phyloP scores from a whole-genome alignment of 92 coral and sea anemone species.

The Zoanthus gigantus region DNA sequence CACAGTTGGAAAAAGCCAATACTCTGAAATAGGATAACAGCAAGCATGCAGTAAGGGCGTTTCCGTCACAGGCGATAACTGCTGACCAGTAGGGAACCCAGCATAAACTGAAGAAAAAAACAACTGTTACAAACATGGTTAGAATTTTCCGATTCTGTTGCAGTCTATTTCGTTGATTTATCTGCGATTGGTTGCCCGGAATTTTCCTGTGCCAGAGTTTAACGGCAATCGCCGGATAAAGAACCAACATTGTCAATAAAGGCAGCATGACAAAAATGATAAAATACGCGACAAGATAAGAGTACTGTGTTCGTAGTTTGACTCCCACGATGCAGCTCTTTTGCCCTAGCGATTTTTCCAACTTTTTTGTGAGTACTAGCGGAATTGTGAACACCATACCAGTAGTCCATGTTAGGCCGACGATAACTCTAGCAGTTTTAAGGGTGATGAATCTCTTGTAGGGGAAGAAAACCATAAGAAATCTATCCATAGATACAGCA shows the following conservation, averaged over 20 bases:
- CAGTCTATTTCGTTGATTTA: constrained; percentile 59
- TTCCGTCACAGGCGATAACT: constrained; percentile 32
- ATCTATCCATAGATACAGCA: constrained; percentile 75
- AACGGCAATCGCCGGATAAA: constrained; percentile 71
- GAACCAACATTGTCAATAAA: constrained; percentile 36
- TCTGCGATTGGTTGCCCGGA: constrained; percentile 64
- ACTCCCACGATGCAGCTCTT: constrained; percentile 25
- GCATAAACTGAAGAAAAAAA: constrained; percentile 57
- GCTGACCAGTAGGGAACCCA: constrained; percentile 75
- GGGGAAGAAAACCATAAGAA: constrained; percentile 74
- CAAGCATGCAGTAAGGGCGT: constrained; percentile 2
- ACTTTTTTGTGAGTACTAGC: constrained; percentile 28
- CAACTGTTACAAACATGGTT: constrained; percentile 67
- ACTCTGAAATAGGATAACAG: neutral
- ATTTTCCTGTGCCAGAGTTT: constrained; percentile 65
- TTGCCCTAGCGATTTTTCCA: constrained; percentile 23
- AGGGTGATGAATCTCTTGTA: constrained; percentile 51
- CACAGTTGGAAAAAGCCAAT: constrained; percentile 49
- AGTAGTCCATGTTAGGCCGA: constrained; percentile 54
- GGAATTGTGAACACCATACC: constrained; percentile 63
- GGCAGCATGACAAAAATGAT: constrained; percentile 61
- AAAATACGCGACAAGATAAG: constrained; percentile 35
- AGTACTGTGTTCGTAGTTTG: neutral
- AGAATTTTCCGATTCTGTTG: constrained; percentile 66
- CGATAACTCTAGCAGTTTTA: constrained; percentile 35